phyloP scores from a whole-genome alignment of 64 coral and sea anemone genomes.

The Dendronephthya gigantea region DNA sequence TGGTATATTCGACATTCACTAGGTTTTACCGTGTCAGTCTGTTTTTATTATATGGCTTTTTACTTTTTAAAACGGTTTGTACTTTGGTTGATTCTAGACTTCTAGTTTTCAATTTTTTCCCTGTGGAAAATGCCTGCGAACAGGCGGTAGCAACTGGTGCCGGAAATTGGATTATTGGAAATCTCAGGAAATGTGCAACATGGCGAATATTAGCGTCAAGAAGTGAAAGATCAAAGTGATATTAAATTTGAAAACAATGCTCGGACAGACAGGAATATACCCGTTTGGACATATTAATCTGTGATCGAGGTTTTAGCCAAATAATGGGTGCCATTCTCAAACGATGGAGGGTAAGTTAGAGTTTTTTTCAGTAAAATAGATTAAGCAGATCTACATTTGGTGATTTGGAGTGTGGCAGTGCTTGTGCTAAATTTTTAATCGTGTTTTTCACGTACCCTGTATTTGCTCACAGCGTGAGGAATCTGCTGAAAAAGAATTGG shows the following conservation, averaged over 20 bases:
- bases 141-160: no score
- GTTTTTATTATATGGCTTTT: no score
- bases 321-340: constrained; percentile 48
- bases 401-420: no score
- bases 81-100: no score
- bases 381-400: no score
- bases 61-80: no score
- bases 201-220: background rate
- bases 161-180: background rate
- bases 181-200: no score
- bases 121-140: no score
- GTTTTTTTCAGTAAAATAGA: background rate
- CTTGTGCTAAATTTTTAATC: background rate
- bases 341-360: constrained; percentile 52
- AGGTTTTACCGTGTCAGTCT: no score
- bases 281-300: background rate
- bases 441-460: background rate
- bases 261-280: background rate
- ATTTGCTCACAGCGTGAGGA: background rate
- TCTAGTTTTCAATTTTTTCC: no score
- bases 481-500: background rate
- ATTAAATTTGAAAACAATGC: constrained; percentile 3
- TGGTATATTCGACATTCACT: no score
- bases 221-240: background rate
- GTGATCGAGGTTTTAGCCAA: background rate